Conservation (phyloP, 2,888 invertebrate genomes). For the Imbricaverruca yamaguchii region DNA sequence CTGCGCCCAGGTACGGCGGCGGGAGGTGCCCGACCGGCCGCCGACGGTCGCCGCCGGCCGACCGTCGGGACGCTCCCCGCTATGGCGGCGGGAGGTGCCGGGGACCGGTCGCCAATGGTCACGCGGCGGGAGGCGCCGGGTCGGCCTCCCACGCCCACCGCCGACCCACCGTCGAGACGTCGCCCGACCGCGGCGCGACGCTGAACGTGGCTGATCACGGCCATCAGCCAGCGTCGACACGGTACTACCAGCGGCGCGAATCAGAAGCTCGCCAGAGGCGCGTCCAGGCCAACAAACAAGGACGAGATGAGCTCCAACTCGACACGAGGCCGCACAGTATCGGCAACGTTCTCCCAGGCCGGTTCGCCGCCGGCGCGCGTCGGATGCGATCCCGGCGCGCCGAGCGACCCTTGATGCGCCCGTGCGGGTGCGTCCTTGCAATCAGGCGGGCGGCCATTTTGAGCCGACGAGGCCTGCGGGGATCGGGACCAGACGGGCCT, state of each 20-base stretch:
- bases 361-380: too few relatives aligned
- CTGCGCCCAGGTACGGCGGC: too few relatives aligned
- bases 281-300: not conserved
- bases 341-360: too few relatives aligned
- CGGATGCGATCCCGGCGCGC: too few relatives aligned
- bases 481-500: not conserved
- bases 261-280: not conserved
- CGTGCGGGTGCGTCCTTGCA: not conserved
- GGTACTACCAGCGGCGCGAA: not conserved
- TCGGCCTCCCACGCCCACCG: too few relatives aligned
- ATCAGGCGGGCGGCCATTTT: not conserved
- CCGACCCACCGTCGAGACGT: too few relatives aligned
- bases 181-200: not conserved
- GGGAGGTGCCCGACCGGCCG: too few relatives aligned
- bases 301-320: too few relatives aligned
- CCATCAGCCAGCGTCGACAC: not conserved
- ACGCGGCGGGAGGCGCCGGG: not conserved
- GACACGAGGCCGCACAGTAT: too few relatives aligned
- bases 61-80: too few relatives aligned
- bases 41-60: too few relatives aligned
- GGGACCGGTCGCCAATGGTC: too few relatives aligned
- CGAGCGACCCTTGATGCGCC: not conserved
- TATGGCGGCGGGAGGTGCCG: not conserved
- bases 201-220: not conserved
- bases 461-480: not conserved